phyloP scores from a whole-genome alignment of 2,888 invertebrate species.

The Adela reaumurella region DNA sequence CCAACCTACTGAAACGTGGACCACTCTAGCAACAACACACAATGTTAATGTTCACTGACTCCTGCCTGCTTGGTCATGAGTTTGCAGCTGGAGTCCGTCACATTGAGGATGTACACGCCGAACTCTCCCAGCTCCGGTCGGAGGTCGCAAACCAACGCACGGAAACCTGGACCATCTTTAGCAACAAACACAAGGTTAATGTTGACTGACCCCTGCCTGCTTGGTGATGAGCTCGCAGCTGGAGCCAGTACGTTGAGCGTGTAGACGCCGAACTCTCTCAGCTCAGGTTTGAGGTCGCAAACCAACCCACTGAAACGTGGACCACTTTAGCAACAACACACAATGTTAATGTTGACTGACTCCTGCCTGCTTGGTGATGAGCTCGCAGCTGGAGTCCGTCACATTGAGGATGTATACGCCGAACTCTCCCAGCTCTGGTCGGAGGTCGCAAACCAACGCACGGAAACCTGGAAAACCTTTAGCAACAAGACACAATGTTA shows the following conservation, averaged over 20 bases:
- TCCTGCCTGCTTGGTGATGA: slow-evolving; percentile 56
- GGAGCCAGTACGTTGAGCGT: slow-evolving; percentile 50
- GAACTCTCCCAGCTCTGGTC: slow-evolving; percentile 63
- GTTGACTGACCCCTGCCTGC: slow-evolving; percentile 65
- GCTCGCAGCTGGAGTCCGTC: slow-evolving; percentile 45
- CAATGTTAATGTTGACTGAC: slow-evolving; percentile 69
- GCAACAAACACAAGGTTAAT: too few relatives aligned
- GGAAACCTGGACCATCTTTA: too few relatives aligned
- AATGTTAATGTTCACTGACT: slow-evolving; percentile 70
- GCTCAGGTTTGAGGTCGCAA: slow-evolving; percentile 55
- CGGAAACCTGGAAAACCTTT: too few relatives aligned
- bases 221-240: slow-evolving; percentile 54
- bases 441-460: slow-evolving; percentile 55
- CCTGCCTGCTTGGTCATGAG: slow-evolving; percentile 53
- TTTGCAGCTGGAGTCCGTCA: slow-evolving; percentile 48
- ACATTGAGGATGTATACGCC: slow-evolving; percentile 66
- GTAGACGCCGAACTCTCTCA: slow-evolving; percentile 74
- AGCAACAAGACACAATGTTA: too few relatives aligned
- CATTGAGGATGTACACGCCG: slow-evolving; percentile 65
- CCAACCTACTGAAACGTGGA: slow-evolving; percentile 53
- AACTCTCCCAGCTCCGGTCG: slow-evolving; percentile 63
- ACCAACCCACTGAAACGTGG: slow-evolving; percentile 56
- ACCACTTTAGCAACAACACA: too few relatives aligned
- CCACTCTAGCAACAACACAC: too few relatives aligned
- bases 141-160: slow-evolving; percentile 58